Evolutionary conservation across 2,113 vertebrate species (phyloP), one percentile per base, ranked within the genome.

Genomic region (Stigmatopora argus): DNA sequence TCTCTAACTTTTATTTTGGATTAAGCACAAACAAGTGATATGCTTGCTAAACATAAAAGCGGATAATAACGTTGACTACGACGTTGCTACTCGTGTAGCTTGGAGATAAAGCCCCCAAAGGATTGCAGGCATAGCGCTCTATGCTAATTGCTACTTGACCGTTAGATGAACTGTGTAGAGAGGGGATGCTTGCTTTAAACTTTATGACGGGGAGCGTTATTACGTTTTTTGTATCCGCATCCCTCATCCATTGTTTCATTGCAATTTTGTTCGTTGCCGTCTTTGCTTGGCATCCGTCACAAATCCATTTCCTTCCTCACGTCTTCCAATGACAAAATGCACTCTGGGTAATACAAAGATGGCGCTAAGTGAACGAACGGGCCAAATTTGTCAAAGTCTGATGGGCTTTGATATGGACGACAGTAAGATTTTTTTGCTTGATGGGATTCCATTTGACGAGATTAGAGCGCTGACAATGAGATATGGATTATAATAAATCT

Each of bases 91-190:
- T 34, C 34, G 31, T 34, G 55, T 26, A 57, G 55, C 14, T 18
- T 34, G 26, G 26, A 31, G 55, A 57, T 35, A 57, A 57, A 35
- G 15, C 55, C 15, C 26, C 55, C 26, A 35, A 1, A 34, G 55
- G 55, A 57, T 34, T 57, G 34, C 11, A 57, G 31, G 55, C 55
- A 35, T 57, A 57, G 55, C 53, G 18, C 2, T 18, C 26, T 35
- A 57, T 57, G 31, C 13, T 57, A 57, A 57, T 57, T 57, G 55
- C 55, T 57, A 31, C 26, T 35, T 57, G 55, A 57, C 55, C 55
- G 26, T 23, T 14, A 57, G 34, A 14, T 57, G 55, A 57, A 57
- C 55, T 57, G 31, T 35, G 5, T 18, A 18, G 55, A 8, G 26
- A 34, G 55, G 6, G 7, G 15, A 18, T 34, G 3, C 26, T 17